Percentiles rank a stretch among this genome's conserved stretches.
These are phyloP conservation scores for Prietella phreatophila DNA, from an alignment of 2,113 vertebrate genomes.

Conservation along the genomic window DNA sequence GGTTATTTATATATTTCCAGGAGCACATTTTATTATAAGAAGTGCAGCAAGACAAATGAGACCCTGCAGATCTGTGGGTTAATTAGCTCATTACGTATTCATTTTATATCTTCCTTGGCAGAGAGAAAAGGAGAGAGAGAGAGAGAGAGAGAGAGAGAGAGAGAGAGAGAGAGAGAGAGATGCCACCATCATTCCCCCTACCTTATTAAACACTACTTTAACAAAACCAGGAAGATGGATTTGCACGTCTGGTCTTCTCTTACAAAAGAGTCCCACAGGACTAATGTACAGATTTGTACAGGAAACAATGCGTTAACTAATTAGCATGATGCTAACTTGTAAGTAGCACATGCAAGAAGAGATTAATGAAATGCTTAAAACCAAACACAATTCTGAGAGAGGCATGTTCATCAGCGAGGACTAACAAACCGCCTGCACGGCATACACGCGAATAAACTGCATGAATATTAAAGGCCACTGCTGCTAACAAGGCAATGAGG, in stretches of 20 bases:
- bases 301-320: conserved; percentile 68
- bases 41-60: conserved; percentile 64
- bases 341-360: conserved; percentile 55
- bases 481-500: conserved; percentile 44
- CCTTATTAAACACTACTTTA: conserved; percentile 42
- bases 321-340: conserved; percentile 56
- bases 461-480: conserved; percentile 45
- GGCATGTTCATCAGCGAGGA: conserved; percentile 45
- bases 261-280: conserved; percentile 46
- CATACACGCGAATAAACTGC: conserved; percentile 24
- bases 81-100: conserved; percentile 60
- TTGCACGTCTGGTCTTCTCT: background rate
- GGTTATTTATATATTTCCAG: conserved; percentile 58
- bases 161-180: conserved; percentile 30
- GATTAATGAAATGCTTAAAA: conserved; percentile 68
- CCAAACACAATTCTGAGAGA: conserved; percentile 18
- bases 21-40: conserved; percentile 54
- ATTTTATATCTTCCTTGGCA: conserved; percentile 57
- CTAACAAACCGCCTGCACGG: conserved; percentile 23
- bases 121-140: conserved; percentile 30
- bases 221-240: conserved; percentile 38
- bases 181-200: conserved; percentile 29
- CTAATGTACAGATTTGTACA: conserved; percentile 65
- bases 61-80: conserved; percentile 56
- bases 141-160: conserved; percentile 28